A percentile compares a stretch with the other conserved stretches of the same genome.
Evolutionary conservation across 2,113 vertebrate species (phyloP).

Genomic region (Asarcornis scutulata): DNA sequence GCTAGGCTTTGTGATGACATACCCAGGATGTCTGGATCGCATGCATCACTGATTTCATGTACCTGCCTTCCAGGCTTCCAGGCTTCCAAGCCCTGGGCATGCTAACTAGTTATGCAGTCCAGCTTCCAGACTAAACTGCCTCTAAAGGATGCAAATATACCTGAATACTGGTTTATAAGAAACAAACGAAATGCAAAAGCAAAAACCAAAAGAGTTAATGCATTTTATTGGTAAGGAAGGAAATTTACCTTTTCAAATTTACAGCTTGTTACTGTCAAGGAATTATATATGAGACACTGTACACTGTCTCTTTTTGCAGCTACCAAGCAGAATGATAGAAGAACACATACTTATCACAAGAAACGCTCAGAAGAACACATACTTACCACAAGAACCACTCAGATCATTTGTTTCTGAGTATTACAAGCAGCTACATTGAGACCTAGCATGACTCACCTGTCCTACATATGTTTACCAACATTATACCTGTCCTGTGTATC

Average conservation of each 20-base stretch:
- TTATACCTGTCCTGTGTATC: neutral
- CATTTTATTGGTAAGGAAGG: neutral
- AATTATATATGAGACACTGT: neutral
- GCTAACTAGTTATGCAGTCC: neutral
- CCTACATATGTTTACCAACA: neutral
- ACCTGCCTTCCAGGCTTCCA: conserved; percentile 56
- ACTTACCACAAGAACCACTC: neutral
- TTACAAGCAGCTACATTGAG: neutral
- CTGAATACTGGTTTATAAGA: neutral
- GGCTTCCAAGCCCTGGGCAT: conserved; percentile 15
- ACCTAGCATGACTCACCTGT: neutral
- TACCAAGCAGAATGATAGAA: neutral
- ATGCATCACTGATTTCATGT: conserved; percentile 38
- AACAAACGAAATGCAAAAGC: conserved; percentile 6
- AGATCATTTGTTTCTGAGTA: neutral
- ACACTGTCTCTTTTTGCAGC: neutral
- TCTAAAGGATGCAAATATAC: neutral
- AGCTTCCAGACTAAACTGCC: neutral
- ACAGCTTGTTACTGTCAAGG: neutral
- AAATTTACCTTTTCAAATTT: conserved; percentile 8
- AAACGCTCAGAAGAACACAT: neutral
- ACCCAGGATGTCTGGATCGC: neutral
- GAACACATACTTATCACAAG: no score
- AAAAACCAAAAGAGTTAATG: neutral
- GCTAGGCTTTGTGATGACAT: conserved; percentile 60